These are phyloP conservation scores for Scylla paramamosain DNA, from an alignment of 1,140 invertebrate species.

Conservation along the genomic window DNA sequence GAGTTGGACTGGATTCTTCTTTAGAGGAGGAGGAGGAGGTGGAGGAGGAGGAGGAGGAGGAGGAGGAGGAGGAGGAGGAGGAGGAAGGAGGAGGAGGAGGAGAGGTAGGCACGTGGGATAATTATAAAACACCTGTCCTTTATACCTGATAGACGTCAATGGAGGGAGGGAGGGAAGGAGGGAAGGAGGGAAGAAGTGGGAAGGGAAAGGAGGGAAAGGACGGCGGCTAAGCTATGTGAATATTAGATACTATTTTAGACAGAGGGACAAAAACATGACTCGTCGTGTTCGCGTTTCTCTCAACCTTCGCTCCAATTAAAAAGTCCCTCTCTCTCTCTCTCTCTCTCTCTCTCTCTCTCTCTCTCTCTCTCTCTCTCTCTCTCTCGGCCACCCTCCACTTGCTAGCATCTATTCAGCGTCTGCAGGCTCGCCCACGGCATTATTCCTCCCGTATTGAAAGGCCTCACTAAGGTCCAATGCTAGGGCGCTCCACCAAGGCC, in stretches of 20 bases:
- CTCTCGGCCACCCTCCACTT: conserved; percentile 47
- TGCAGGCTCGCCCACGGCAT: conserved; percentile 62
- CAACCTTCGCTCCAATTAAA: neutral
- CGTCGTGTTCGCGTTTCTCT: neutral
- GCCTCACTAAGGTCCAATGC: conserved; percentile 65
- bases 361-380: conserved; percentile 1
- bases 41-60: conserved; percentile 17
- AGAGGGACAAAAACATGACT: neutral
- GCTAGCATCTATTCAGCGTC: conserved; percentile 63
- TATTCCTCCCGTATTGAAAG: conserved; percentile 69
- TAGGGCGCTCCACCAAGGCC: neutral
- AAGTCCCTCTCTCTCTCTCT: neutral
- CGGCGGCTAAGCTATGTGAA: neutral
- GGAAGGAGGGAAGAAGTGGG: too few species aligned
- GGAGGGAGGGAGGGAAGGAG: too few species aligned
- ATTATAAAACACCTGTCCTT: conserved; percentile 5
- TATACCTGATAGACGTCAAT: neutral
- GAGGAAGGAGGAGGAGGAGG: conserved; percentile 52
- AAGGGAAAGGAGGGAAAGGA: too few species aligned
- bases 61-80: conserved; percentile 25
- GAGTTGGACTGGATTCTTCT: conserved; percentile 60
- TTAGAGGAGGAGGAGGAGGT: conserved; percentile 43
- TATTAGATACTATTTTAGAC: neutral
- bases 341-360: neutral
- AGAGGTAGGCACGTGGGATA: neutral